Base-by-base conservation (phyloP, 1,140 invertebrate genomes). In the Drosophila albomicans region DNA sequence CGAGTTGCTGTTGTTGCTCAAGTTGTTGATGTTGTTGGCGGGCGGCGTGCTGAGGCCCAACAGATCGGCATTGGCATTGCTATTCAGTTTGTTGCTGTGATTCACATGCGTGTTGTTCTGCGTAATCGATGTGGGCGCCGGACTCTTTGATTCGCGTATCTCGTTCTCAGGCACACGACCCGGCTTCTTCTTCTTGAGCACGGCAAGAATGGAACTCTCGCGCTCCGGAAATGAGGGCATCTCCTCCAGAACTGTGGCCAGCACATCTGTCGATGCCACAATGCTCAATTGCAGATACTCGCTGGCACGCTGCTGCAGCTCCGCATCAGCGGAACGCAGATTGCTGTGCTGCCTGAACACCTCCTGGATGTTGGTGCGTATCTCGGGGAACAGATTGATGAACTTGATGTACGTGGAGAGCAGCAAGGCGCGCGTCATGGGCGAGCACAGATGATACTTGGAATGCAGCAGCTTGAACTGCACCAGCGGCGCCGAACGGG, bases 141-240 rank as follows among this genome's bases (percentile, higher is more conserved):
- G 96, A 92, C 96, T 97, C 91, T 96, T 97, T 58, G 95, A 96
- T 82, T 96, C 96, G 78, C 96, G 94, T 13, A 96, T 95, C 91
- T 97, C 96, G 93, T 95, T 96, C 88, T 98, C 97, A 11, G 97
- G 96, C 70, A 98, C 96, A 58, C 97, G 94, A 5, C 97, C 98
- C 5, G 97, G 97, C 90, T 99, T 99, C 93, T 99, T 99, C 93
- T 99, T 99, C 93, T 99, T 99, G 77, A 99, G 95, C 69, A 99
- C 96, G 51, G 99, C 98, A 62, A 99, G 95, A 91, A 99, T 98
- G 2, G 98, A 99, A 54, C 98, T 99, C 94, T 99, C 99, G 86
- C 99, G 95, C 94, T 99, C 99, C 2, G 99, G 98, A 94, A 99
- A 99, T 52, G 99, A 98, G 57, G 99, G 99, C 99, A 99, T 99